phyloP scores from a whole-genome alignment of 2,113 vertebrate genomes.

The Seriola quinqueradiata region DNA sequence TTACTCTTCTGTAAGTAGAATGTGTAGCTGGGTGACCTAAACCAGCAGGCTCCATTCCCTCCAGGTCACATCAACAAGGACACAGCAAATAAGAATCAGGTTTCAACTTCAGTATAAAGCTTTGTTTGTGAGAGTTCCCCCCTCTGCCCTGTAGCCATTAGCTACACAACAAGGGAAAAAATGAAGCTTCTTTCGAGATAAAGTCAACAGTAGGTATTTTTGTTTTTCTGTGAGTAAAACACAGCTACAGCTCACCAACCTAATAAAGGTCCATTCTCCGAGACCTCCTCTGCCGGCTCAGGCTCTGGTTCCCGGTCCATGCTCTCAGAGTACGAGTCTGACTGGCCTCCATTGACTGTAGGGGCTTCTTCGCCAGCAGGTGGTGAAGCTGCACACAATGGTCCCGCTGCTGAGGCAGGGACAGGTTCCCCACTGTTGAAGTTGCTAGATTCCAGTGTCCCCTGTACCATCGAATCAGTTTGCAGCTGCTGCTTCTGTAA shows the following conservation, averaged over 20 bases:
- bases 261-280: slow-evolving; percentile 95
- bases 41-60: slow-evolving; percentile 33
- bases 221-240: not conserved
- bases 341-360: slow-evolving; percentile 93
- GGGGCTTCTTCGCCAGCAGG: slow-evolving; percentile 84
- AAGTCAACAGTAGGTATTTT: not conserved
- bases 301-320: slow-evolving; percentile 89
- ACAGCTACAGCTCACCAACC: slow-evolving; percentile 73
- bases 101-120: slow-evolving; percentile 48
- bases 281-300: slow-evolving; percentile 90
- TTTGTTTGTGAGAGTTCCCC: slow-evolving; percentile 11
- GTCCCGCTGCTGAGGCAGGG: slow-evolving; percentile 39
- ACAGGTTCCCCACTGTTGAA: slow-evolving; percentile 72
- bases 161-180: not conserved
- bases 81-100: slow-evolving; percentile 39
- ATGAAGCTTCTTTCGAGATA: not conserved
- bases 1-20: not conserved
- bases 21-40: slow-evolving; percentile 25
- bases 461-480: slow-evolving; percentile 80
- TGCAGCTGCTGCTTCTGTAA: slow-evolving; percentile 92
- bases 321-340: slow-evolving; percentile 87
- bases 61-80: slow-evolving; percentile 55
- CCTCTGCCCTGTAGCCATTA: not conserved
- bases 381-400: slow-evolving; percentile 56
- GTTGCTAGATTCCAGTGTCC: slow-evolving; percentile 80